phyloP scores from a whole-genome alignment of 2,888 invertebrate genomes.

The Cybosia mesomella region DNA sequence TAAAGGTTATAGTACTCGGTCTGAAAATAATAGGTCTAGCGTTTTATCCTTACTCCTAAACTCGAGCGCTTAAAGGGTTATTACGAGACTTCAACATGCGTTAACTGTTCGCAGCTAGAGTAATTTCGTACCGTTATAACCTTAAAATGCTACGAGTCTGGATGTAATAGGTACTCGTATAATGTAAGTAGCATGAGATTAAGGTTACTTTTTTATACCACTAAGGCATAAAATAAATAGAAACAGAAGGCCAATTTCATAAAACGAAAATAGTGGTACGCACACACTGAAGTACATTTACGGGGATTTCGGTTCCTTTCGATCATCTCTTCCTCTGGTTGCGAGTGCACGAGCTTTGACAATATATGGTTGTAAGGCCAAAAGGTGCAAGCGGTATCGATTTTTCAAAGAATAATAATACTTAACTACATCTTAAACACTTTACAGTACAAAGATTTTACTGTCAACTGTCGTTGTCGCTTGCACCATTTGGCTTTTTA shows the following conservation, averaged over 20 bases:
- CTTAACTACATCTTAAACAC: no score
- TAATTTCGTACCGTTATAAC: constrained; percentile 16
- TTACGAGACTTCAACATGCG: constrained; percentile 7
- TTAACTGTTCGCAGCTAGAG: constrained; percentile 13
- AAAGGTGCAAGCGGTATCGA: no score
- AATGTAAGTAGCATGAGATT: not conserved
- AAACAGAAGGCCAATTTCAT: not conserved
- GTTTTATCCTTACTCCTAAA: constrained; percentile 18
- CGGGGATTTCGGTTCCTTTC: no score
- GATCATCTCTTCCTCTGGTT: no score
- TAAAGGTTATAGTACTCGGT: constrained; percentile 7
- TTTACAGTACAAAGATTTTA: no score
- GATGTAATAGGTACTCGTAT: constrained; percentile 3
- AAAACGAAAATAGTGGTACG: not conserved
- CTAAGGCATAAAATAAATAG: not conserved
- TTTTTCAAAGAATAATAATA: no score
- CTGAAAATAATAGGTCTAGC: constrained; percentile 25
- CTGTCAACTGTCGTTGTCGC: no score
- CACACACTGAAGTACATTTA: no score
- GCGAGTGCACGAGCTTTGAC: no score
- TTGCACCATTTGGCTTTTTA: no score
- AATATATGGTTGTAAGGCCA: no score
- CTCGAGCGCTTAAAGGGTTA: constrained; percentile 20
- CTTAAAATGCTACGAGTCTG: constrained; percentile 14
- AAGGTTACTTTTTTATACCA: not conserved